phyloP scores from a whole-genome alignment of 1,140 invertebrate species.

The Chelonus insularis region DNA sequence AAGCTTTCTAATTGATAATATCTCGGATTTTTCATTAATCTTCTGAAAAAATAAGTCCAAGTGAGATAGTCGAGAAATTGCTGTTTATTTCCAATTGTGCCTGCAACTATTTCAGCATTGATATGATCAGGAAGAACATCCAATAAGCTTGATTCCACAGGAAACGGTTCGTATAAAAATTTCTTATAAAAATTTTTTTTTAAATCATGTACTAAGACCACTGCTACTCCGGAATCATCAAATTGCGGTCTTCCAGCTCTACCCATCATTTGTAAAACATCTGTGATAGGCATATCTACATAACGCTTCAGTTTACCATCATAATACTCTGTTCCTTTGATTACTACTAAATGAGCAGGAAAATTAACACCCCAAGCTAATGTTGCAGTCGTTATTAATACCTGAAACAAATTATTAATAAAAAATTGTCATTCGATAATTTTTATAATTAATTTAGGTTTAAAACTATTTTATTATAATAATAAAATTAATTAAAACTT shows the following conservation, averaged over 20 bases:
- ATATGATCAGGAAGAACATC: constrained; percentile 93
- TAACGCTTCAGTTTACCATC: constrained; percentile 96
- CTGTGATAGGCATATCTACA: constrained; percentile 99
- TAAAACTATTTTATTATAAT: too few relatives aligned
- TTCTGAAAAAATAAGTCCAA: constrained; percentile 97
- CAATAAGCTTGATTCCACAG: constrained; percentile 94
- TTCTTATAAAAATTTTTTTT: constrained; percentile 99
- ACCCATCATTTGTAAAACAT: constrained; percentile 99
- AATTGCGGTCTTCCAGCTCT: constrained; percentile 95
- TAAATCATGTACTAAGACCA: constrained; percentile 95
- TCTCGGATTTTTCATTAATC: constrained; percentile 90
- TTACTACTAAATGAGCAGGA: constrained; percentile 87
- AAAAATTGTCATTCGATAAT: too few relatives aligned
- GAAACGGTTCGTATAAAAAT: constrained; percentile 98
- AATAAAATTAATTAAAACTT: too few relatives aligned
- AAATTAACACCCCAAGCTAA: constrained; percentile 99
- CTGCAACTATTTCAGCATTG: constrained; percentile 96
- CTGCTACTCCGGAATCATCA: constrained; percentile 93
- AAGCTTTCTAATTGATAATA: constrained; percentile 86
- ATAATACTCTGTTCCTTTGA: constrained; percentile 94
- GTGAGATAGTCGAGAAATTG: constrained; percentile 96
- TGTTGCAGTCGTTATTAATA: constrained; percentile 96
- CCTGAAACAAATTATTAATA: constrained; percentile 68
- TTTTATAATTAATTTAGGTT: too few relatives aligned
- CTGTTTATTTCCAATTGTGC: constrained; percentile 89